Conservation (phyloP, 2,888 invertebrate species). For the Tethea ocularis region DNA sequence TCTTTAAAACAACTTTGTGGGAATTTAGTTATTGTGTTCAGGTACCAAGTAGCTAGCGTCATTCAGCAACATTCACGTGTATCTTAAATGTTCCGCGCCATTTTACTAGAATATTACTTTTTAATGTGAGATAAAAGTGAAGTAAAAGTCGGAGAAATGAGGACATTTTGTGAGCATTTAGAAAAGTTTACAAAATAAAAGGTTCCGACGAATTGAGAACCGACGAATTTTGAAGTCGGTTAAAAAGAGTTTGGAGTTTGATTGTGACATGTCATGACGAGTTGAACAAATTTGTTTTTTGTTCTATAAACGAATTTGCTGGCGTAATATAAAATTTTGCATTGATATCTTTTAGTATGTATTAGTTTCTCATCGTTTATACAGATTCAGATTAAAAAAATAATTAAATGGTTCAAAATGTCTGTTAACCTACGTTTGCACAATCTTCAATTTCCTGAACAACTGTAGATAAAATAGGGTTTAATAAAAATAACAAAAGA, state of each 20-base stretch:
- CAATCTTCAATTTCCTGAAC: no score
- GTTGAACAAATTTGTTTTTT: no score
- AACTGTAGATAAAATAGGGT: neutral
- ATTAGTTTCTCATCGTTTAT: neutral
- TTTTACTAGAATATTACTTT: slow-evolving; percentile 27
- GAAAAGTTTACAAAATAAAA: no score
- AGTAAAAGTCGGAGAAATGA: slow-evolving; percentile 25
- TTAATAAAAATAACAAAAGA: neutral
- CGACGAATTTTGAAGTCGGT: no score
- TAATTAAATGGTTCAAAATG: no score
- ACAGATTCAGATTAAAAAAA: no score
- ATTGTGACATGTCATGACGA: neutral
- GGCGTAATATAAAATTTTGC: no score
- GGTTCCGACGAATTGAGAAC: no score
- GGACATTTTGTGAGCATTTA: slow-evolving; percentile 11
- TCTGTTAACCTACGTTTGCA: neutral
- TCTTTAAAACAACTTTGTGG: slow-evolving; percentile 44
- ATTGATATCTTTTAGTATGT: no score
- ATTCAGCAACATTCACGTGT: neutral
- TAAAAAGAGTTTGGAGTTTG: no score
- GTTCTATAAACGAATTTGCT: no score
- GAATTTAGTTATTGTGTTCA: slow-evolving; percentile 23
- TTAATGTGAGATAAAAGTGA: slow-evolving; percentile 28
- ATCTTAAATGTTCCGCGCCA: slow-evolving; percentile 22
- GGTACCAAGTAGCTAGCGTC: no score